These are phyloP conservation scores for Panurus biarmicus DNA, from an alignment of 2,113 vertebrate genomes.

Conservation along the genomic window DNA sequence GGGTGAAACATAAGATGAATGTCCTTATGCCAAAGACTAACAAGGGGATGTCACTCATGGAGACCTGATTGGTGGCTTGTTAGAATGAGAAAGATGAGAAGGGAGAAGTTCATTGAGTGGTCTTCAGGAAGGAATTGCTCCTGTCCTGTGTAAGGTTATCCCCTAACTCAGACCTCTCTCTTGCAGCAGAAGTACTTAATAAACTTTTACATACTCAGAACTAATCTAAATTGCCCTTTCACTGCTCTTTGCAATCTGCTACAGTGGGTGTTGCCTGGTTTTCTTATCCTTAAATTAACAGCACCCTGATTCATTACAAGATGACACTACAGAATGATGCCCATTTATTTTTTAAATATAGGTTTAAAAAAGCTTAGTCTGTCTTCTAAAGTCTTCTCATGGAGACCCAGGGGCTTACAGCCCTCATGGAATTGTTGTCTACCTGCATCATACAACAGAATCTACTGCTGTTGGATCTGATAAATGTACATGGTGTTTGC, in stretches of 20 bases:
- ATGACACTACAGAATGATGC: background rate
- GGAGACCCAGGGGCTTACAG: background rate
- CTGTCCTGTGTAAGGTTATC: background rate
- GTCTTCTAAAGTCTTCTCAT: background rate
- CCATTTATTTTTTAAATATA: background rate
- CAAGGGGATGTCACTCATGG: accelerated
- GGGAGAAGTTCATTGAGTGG: background rate
- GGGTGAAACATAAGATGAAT: background rate
- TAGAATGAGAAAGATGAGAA: background rate
- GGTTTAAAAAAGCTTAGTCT: background rate
- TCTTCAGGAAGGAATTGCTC: background rate
- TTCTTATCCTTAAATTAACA: background rate
- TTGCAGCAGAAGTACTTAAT: background rate
- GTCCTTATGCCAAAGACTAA: background rate
- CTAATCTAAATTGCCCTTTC: background rate
- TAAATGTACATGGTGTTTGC: background rate
- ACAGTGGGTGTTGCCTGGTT: background rate
- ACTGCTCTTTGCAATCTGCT: background rate
- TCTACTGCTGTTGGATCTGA: background rate
- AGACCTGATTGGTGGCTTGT: background rate
- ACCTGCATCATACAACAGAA: background rate
- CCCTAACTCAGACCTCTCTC: background rate
- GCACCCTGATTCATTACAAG: background rate
- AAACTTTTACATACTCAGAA: background rate
- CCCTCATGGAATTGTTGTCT: background rate